Conservation (phyloP, 2,888 invertebrate species). For the Callyntrura guangdongensis region DNA sequence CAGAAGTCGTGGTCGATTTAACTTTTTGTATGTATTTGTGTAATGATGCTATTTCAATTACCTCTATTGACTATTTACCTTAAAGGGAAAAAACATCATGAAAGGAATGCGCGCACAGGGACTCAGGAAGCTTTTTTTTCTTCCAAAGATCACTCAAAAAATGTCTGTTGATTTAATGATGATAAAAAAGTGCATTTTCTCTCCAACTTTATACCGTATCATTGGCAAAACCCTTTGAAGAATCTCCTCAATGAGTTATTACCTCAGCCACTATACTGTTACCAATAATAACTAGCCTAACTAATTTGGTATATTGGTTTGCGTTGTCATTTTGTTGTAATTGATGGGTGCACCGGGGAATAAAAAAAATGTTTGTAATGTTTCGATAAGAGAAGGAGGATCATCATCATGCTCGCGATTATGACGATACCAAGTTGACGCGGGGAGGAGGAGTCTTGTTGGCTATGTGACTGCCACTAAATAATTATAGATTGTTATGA, state of each 20-base stretch:
- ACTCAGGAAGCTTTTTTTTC: constrained; percentile 20
- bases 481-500: constrained; percentile 35
- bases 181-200: neutral
- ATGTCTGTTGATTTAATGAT: neutral
- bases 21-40: neutral
- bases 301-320: constrained; percentile 37
- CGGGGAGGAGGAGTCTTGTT: neutral
- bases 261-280: constrained; percentile 2
- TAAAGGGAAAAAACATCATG: too few species aligned
- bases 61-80: too few species aligned
- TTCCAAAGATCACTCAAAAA: neutral
- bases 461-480: constrained; percentile 8
- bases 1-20: too few species aligned
- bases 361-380: too few species aligned
- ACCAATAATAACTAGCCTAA: neutral
- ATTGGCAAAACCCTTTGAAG: neutral
- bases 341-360: constrained; percentile 26
- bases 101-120: neutral
- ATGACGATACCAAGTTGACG: neutral
- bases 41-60: too few species aligned
- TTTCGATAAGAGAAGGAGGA: constrained; percentile 14
- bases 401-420: too few species aligned
- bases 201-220: neutral
- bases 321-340: neutral
- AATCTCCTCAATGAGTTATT: neutral